These are phyloP conservation scores for Tenrec ecaudatus DNA, from an alignment of 2,113 vertebrate genomes.

Conservation along the genomic window DNA sequence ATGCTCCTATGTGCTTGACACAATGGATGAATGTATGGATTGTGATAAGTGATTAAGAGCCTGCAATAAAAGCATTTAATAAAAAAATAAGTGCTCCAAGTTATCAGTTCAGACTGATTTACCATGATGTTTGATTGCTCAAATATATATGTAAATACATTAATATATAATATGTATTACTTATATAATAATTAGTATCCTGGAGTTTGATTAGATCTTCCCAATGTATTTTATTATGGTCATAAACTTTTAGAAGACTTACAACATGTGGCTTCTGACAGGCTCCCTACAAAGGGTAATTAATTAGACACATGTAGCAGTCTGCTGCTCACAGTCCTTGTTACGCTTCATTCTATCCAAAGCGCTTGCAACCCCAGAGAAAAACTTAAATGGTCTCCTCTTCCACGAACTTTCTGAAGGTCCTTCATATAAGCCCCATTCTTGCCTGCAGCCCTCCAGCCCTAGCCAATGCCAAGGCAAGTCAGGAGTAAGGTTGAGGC, in stretches of 20 bases:
- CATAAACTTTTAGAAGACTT: constrained; percentile 71
- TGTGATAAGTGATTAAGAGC: no score
- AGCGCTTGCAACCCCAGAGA: not conserved
- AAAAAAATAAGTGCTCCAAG: not conserved
- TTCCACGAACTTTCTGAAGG: no score
- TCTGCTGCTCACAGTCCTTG: constrained; percentile 40
- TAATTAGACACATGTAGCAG: constrained; percentile 56
- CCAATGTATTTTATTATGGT: not conserved
- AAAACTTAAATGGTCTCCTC: constrained; percentile 40
- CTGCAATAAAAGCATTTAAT: no score
- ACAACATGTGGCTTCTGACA: constrained; percentile 60
- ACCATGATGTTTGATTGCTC: constrained; percentile 45
- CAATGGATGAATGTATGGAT: no score
- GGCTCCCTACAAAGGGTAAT: constrained; percentile 57
- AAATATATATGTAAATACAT: not conserved
- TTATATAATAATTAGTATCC: not conserved
- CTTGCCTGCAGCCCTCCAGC: not conserved
- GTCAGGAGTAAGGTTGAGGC: constrained; percentile 5
- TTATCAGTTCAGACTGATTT: constrained; percentile 1
- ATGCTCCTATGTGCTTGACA: no score
- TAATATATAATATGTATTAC: no score
- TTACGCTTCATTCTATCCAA: constrained; percentile 30
- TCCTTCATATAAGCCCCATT: no score
- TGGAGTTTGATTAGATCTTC: constrained; percentile 46
- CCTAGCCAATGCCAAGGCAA: constrained; percentile 27